Base-by-base conservation (phyloP, 2,888 invertebrate species). In the Tipula unca region DNA sequence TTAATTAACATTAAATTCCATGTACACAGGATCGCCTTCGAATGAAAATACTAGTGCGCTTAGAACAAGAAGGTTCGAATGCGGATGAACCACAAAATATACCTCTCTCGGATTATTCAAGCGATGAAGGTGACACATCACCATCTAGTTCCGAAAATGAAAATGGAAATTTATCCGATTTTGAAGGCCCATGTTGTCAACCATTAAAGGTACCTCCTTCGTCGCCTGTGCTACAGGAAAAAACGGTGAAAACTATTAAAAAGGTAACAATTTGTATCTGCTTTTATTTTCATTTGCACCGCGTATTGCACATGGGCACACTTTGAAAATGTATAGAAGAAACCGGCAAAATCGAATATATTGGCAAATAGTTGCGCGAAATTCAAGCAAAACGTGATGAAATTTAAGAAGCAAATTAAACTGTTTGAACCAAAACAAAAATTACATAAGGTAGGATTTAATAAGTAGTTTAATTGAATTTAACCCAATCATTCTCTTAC, bases 61-160 rank as follows among this genome's bases (percentile, higher is more conserved):
- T 97, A 87, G 91, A 94, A 87, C 95, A 95, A 90, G 95, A 95
- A 91, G 97, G 97, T 42, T 97, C 97, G 0, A 97, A 94, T 89
- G 96, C 97, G 8, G 97, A 97, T 88, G 97, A 96, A 89, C 97
- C 97, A 14, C 94, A 95, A 1, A 97, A 97, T 89, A 96, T 97
- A 87, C 94, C 94, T 86, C 91, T 97, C 35, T 96, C 96, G 32
- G 97, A 97, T 91, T 97, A 97, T 90, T 96, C 97, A 8, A 96
- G 96, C 90, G 96, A 96, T 88, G 96, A 96, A 91, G 96, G 96
- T 4, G 95, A 95, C 88, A 94, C 95, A 5, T 95, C 94, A 82
- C 94, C 94, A 87, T 95, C 94, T 89, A 93, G 94, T 88, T 94
- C 94, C 4, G 95, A 95, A 87, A 94, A 94, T 87, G 93, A 92